phyloP scores from a whole-genome alignment of 2,888 invertebrate species.

The Drosophila anomelani region DNA sequence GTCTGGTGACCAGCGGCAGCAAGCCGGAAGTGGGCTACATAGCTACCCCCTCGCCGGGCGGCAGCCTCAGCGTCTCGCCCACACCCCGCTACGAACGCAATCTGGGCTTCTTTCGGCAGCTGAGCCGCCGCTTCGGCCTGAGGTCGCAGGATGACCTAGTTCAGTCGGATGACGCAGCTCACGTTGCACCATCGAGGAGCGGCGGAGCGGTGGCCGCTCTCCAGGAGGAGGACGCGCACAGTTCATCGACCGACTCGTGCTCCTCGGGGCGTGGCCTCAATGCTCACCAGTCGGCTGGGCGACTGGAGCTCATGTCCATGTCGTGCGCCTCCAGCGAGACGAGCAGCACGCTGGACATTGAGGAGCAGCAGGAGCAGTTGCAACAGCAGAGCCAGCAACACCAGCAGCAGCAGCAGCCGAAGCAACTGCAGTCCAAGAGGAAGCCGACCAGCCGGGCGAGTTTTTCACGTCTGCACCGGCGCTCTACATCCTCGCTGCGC shows the following conservation, averaged over 20 bases:
- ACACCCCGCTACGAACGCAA: slow-evolving; percentile 87
- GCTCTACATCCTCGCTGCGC: slow-evolving; percentile 89
- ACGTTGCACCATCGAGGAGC: slow-evolving; percentile 42
- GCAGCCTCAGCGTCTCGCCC: slow-evolving; percentile 83
- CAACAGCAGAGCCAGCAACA: slow-evolving; percentile 28
- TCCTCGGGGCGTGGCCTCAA: slow-evolving; percentile 64
- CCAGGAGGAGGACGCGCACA: slow-evolving; percentile 85
- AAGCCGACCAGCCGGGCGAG: slow-evolving; percentile 77
- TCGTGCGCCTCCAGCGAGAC: slow-evolving; percentile 86
- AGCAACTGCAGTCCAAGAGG: slow-evolving; percentile 56
- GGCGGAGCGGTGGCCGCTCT: slow-evolving; percentile 41
- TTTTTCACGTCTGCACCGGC: slow-evolving; percentile 84
- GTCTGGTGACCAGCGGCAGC: slow-evolving; percentile 23
- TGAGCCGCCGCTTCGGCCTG: slow-evolving; percentile 88
- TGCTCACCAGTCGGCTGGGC: slow-evolving; percentile 26
- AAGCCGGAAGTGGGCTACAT: slow-evolving; percentile 45
- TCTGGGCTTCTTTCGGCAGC: slow-evolving; percentile 88
- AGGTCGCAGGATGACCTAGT: slow-evolving; percentile 85
- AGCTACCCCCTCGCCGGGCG: slow-evolving; percentile 77
- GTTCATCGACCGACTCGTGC: slow-evolving; percentile 85
- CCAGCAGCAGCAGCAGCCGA: slow-evolving; percentile 32
- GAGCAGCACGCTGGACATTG: slow-evolving; percentile 86
- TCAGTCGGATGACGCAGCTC: slow-evolving; percentile 66
- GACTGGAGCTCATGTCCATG: slow-evolving; percentile 75
- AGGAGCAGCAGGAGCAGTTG: slow-evolving; percentile 80